phyloP scores from a whole-genome alignment of 2,797 vertebrate genomes.

The Graptemys geographica region DNA sequence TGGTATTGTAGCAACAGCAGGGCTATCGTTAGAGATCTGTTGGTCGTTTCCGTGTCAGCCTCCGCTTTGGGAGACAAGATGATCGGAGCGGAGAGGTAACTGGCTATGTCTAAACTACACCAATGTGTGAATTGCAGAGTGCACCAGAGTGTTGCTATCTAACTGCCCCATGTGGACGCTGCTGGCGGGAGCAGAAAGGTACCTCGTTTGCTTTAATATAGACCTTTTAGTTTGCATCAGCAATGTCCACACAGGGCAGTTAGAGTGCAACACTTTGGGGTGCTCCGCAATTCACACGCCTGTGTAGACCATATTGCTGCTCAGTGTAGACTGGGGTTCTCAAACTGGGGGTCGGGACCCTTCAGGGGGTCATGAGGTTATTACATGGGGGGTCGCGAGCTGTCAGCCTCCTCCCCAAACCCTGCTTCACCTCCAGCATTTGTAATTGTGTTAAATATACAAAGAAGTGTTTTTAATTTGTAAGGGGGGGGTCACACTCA shows the following conservation, averaged over 20 bases:
- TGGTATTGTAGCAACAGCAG: conserved; percentile 8
- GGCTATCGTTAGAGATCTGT: conserved; percentile 16
- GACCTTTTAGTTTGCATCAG: background rate
- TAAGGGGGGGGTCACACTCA: too few relatives aligned
- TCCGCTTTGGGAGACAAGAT: background rate
- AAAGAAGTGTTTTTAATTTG: too few relatives aligned
- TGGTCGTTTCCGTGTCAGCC: conserved; percentile 26
- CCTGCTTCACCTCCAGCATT: too few relatives aligned
- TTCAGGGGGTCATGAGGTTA: too few relatives aligned
- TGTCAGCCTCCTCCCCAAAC: too few relatives aligned
- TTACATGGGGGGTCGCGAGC: too few relatives aligned
- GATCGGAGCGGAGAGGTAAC: conserved; percentile 7
- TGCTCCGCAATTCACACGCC: background rate
- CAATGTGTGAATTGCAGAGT: background rate
- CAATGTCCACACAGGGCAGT: background rate
- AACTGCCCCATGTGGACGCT: background rate
- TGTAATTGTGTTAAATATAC: too few relatives aligned
- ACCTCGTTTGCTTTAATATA: background rate
- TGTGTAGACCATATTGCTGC: background rate
- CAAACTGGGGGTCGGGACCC: too few relatives aligned
- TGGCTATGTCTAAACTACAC: background rate
- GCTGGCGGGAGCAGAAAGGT: background rate
- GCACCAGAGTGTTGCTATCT: background rate
- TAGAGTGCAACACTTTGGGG: background rate
- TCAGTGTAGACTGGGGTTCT: background rate